phyloP scores from a whole-genome alignment of 2,888 invertebrate species.

The Campoplex capitator region DNA sequence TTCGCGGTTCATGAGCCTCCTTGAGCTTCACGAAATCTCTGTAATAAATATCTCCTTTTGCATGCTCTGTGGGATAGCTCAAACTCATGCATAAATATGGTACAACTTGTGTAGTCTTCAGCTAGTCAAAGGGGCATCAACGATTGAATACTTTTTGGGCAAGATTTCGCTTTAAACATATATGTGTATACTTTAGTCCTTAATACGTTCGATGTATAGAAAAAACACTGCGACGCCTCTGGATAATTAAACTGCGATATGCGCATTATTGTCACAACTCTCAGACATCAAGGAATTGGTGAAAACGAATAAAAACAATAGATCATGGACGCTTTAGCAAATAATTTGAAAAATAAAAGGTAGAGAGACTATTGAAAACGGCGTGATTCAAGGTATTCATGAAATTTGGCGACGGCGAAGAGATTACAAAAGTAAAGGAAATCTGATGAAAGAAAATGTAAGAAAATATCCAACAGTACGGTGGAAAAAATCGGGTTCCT shows the following conservation, averaged over 20 bases:
- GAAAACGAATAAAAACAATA: conserved; percentile 22
- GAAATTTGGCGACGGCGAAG: conserved; percentile 1
- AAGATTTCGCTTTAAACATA: background rate
- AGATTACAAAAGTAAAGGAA: conserved; percentile 4
- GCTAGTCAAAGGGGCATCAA: background rate
- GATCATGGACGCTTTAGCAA: background rate
- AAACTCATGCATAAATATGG: conserved; percentile 2
- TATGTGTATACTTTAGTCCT: background rate
- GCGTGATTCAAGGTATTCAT: conserved; percentile 51
- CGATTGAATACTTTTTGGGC: background rate
- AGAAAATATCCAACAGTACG: conserved; percentile 6
- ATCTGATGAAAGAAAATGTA: conserved; percentile 45
- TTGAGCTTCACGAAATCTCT: conserved; percentile 52
- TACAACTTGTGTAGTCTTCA: background rate
- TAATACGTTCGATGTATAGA: background rate
- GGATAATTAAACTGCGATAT: background rate
- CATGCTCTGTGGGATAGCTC: conserved; percentile 6
- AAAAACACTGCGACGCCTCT: background rate
- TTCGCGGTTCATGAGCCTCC: conserved; percentile 59
- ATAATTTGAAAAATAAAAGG: conserved; percentile 3
- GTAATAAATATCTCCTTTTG: conserved; percentile 66
- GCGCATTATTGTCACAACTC: background rate
- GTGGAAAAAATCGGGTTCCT: conserved; percentile 19
- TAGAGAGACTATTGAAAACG: conserved; percentile 41
- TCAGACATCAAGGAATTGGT: conserved; percentile 17